Percentiles rank a stretch among this genome's conserved stretches.
phyloP scores from a whole-genome alignment of 1,140 invertebrate species.

The Ips nitidus region DNA sequence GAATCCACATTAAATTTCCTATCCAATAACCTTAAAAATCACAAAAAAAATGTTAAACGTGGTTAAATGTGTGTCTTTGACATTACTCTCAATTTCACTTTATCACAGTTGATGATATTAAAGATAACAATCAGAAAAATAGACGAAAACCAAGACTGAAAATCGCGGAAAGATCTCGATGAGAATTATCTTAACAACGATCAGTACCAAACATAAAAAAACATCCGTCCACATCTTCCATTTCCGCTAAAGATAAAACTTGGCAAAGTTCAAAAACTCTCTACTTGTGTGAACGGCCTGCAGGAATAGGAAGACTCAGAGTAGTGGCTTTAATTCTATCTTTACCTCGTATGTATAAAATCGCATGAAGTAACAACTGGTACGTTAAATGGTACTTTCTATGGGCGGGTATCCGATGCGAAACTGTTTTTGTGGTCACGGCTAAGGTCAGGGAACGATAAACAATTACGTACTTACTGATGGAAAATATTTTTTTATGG shows the following conservation, averaged over 20 bases:
- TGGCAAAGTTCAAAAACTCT: constrained; percentile 10
- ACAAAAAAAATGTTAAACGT: no score
- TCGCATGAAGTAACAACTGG: constrained; percentile 27
- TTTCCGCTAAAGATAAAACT: background rate
- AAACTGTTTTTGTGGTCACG: constrained; percentile 26
- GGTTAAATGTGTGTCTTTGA: no score
- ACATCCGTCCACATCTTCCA: background rate
- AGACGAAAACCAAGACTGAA: no score
- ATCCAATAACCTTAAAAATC: no score
- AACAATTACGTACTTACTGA: constrained; percentile 22
- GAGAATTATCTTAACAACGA: no score
- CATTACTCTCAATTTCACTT: no score
- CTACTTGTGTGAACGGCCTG: constrained; percentile 22
- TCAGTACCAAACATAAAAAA: no score
- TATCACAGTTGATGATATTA: no score
- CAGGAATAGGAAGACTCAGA: constrained; percentile 19
- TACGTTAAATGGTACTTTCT: constrained; percentile 23
- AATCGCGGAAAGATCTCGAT: no score
- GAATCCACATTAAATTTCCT: no score
- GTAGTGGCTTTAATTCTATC: constrained; percentile 20
- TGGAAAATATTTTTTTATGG: constrained; percentile 2
- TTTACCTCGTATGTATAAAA: constrained; percentile 30
- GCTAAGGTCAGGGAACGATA: constrained; percentile 28
- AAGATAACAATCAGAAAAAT: no score
- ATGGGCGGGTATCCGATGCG: constrained; percentile 16